These are phyloP conservation scores for Cossypha heuglini DNA, from an alignment of 2,797 vertebrate genomes.

Conservation along the genomic window DNA sequence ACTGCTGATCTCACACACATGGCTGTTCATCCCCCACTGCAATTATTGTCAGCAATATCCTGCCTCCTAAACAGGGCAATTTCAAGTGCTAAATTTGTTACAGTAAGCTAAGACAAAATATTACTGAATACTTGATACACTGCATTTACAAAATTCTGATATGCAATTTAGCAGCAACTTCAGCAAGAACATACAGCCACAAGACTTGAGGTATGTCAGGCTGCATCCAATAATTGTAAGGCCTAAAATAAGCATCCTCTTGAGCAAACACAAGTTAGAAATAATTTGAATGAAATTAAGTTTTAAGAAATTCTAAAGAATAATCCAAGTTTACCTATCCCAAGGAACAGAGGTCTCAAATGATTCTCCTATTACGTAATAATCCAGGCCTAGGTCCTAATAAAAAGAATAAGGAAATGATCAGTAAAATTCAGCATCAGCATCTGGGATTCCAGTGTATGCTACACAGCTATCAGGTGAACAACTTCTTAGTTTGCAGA, in stretches of 20 bases:
- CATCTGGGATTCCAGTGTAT: not conserved
- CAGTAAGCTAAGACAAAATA: not conserved
- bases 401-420: slow-evolving; percentile 43
- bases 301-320: not conserved
- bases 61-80: not conserved
- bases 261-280: not conserved
- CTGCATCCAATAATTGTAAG: not conserved
- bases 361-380: slow-evolving; percentile 94
- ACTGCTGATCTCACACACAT: not conserved
- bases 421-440: not conserved
- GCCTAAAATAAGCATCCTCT: not conserved
- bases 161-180: not conserved
- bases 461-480: not conserved
- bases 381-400: slow-evolving; percentile 96
- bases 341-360: slow-evolving; percentile 99
- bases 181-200: not conserved
- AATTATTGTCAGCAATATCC: not conserved
- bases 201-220: not conserved
- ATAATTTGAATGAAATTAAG: not conserved
- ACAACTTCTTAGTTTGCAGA: not conserved
- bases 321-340: slow-evolving; percentile 88
- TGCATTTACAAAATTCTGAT: not conserved
- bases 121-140: not conserved
- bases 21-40: not conserved
- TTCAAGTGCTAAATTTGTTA: not conserved